Evolutionary conservation across 2,888 invertebrate species (phyloP).

Genomic region (Protonemura montana): DNA sequence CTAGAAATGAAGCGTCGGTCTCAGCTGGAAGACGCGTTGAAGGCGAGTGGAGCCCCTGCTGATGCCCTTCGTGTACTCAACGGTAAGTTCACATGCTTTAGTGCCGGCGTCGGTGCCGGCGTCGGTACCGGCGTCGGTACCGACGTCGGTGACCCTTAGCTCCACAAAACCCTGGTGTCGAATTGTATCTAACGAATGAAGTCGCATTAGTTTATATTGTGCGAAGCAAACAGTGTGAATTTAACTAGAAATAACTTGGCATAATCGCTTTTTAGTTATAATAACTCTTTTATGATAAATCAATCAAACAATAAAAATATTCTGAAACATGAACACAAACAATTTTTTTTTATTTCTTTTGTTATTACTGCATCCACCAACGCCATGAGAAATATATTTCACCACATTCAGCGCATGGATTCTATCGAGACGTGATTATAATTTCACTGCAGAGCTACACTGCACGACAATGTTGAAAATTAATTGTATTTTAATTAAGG

Average conservation of each 20-base stretch:
- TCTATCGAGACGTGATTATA: conserved; percentile 14
- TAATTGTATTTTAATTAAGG: conserved; percentile 42
- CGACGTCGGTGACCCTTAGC: not conserved
- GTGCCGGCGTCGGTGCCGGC: not conserved
- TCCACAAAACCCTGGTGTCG: not conserved
- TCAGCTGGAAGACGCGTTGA: conserved; percentile 82
- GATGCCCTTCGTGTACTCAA: conserved; percentile 82
- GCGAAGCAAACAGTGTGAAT: not conserved
- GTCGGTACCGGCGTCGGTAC: not conserved
- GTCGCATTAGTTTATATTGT: too few species aligned
- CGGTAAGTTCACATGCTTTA: conserved; percentile 63
- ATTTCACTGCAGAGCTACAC: not conserved
- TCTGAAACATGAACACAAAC: not conserved
- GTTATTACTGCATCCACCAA: not conserved
- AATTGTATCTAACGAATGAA: too few species aligned
- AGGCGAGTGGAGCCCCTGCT: conserved; percentile 75
- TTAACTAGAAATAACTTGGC: not conserved
- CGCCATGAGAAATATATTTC: not conserved
- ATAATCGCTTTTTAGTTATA: not conserved
- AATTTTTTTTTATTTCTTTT: not conserved
- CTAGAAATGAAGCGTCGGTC: conserved; percentile 79
- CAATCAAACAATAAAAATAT: conserved; percentile 1
- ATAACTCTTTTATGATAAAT: conserved; percentile 2
- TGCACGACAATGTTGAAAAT: conserved; percentile 43
- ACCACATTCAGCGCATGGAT: not conserved